Percentiles rank a stretch among this genome's conserved stretches.
Evolutionary conservation across 2,888 invertebrate genomes (phyloP).

Genomic region (Crepidodera aurea): DNA sequence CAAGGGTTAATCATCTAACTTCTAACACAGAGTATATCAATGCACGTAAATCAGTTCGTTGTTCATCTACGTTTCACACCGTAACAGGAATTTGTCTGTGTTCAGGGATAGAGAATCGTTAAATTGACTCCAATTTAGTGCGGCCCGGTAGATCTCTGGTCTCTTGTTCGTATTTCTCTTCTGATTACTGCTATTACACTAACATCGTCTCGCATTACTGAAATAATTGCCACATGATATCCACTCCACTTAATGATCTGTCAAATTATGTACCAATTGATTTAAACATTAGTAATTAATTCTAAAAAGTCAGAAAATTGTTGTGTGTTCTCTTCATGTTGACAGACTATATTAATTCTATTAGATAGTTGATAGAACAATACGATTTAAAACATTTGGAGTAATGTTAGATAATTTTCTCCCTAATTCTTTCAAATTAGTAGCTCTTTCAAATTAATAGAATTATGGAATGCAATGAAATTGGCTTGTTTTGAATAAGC

Average conservation of each 20-base stretch:
- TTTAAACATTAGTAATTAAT: slow-evolving; percentile 2
- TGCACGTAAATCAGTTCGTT: background rate
- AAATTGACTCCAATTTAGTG: slow-evolving; percentile 9
- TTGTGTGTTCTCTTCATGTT: too few species aligned
- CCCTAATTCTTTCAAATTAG: too few species aligned
- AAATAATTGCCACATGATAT: slow-evolving; percentile 27
- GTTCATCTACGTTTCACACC: slow-evolving; percentile 6
- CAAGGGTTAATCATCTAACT: background rate
- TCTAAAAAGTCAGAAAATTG: too few species aligned
- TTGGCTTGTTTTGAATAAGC: too few species aligned
- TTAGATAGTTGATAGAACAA: too few species aligned
- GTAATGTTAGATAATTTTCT: too few species aligned
- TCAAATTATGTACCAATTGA: slow-evolving; percentile 20
- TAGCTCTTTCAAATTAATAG: too few species aligned
- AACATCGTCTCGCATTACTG: slow-evolving; percentile 12
- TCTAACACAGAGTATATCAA: background rate
- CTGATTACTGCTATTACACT: slow-evolving; percentile 5
- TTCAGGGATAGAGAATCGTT: slow-evolving; percentile 2
- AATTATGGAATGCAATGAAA: too few species aligned
- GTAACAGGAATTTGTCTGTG: slow-evolving; percentile 1
- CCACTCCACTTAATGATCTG: slow-evolving; percentile 12
- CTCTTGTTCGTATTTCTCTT: slow-evolving; percentile 15
- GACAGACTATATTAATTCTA: too few species aligned
- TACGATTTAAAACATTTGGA: too few species aligned
- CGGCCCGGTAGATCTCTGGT: slow-evolving; percentile 7